A percentile compares a stretch with the other conserved stretches of the same genome.
phyloP scores from a whole-genome alignment of 1,140 invertebrate genomes.

The Metopolophium dirhodum region DNA sequence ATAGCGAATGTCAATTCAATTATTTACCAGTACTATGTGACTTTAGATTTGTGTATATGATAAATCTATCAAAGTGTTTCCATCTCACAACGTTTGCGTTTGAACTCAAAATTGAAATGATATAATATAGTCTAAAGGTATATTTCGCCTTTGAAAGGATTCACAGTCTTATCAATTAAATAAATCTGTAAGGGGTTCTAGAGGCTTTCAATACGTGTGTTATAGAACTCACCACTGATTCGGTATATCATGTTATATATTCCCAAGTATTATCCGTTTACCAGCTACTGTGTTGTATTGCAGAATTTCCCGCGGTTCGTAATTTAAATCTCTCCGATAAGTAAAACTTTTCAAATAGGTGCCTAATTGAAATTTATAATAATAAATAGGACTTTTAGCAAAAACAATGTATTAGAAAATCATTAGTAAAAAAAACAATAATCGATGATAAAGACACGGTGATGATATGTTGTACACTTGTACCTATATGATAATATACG shows the following conservation, averaged over 20 bases:
- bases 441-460: too few species aligned
- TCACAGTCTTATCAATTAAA: constrained; percentile 4
- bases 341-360: neutral
- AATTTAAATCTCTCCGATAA: neutral
- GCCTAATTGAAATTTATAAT: neutral
- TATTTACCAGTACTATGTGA: neutral
- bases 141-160: neutral
- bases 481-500: neutral
- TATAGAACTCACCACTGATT: neutral
- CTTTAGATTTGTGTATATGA: neutral
- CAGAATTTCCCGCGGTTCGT: neutral
- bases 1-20: neutral
- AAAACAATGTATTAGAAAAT: too few species aligned
- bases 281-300: neutral
- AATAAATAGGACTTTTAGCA: neutral
- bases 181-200: neutral
- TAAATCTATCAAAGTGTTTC: neutral
- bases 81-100: neutral
- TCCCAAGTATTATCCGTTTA: neutral
- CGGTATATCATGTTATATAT: neutral
- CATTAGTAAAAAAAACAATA: too few species aligned
- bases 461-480: too few species aligned
- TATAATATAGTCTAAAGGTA: neutral
- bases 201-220: neutral
- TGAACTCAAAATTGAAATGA: neutral